Conservation (phyloP, 23 tunicate genomes). For the Ascidia mentula region DNA sequence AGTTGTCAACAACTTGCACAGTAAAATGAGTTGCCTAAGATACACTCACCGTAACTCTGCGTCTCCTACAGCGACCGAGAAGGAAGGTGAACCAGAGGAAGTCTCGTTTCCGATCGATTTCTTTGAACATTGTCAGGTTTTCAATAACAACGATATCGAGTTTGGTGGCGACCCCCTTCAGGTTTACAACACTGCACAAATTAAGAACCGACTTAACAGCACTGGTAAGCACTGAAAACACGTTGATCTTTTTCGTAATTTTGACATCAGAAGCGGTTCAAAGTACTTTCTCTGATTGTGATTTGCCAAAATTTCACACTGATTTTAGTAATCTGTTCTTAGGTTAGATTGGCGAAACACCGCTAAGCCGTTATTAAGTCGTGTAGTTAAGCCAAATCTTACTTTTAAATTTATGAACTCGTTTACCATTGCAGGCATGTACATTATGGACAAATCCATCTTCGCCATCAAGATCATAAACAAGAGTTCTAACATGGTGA, state of each 20-base stretch:
- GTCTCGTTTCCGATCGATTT: slow-evolving; percentile 70
- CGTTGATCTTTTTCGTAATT: no score
- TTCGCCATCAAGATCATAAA: slow-evolving; percentile 56
- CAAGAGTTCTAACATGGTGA: slow-evolving; percentile 79
- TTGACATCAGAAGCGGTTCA: no score
- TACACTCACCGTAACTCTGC: no score
- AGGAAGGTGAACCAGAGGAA: slow-evolving; percentile 39
- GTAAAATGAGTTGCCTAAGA: no score
- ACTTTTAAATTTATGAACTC: not conserved
- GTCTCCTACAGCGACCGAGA: slow-evolving; percentile 10
- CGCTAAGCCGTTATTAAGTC: no score
- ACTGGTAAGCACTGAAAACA: slow-evolving; percentile 36
- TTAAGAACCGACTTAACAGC: slow-evolving; percentile 74
- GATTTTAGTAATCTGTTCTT: no score
- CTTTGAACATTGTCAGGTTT: slow-evolving; percentile 79
- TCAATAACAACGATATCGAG: slow-evolving; percentile 73
- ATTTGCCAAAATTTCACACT: no score
- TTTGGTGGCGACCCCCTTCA: slow-evolving; percentile 81
- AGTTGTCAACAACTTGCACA: no score
- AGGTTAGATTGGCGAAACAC: no score
- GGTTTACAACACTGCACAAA: slow-evolving; percentile 86
- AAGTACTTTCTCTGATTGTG: no score
- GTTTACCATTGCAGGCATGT: slow-evolving; percentile 45
- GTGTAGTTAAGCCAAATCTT: no score
- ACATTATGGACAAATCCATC: slow-evolving; percentile 41